Evolutionary conservation across 2,888 invertebrate species (phyloP), one percentile per base, ranked within the genome.

Genomic region (Plagiodera versicolora): DNA sequence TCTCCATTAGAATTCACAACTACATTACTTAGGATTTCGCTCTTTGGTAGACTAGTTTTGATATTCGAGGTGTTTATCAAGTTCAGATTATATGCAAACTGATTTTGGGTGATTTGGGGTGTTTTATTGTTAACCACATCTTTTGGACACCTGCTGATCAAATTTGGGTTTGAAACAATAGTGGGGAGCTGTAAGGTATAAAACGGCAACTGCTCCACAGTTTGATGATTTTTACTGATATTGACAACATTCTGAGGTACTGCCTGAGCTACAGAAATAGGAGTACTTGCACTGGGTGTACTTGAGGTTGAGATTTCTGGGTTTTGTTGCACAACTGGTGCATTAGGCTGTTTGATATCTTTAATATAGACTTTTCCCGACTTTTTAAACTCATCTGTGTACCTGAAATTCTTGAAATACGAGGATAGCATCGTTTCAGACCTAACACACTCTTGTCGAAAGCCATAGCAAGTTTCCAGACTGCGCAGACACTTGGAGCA

Each of bases 381-480:
- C 66, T 83, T 85, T 61, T 86, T 81, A 68, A 86, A 83, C 58
- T 87, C 86, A 20, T 86, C 85, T 0, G 87, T 86, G 68, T 83
- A 83, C 61, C 84, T 77, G 54, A 85, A 78, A 30, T 85, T 85
- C 51, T 86, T 85, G 28, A 88, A 85, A 73, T 88, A 89, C 61
- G 85, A 86, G 59, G 85, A 86, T 6, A 89, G 77, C 87, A 88
- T 88, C 14, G 83, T 81, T 75, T 89, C 88, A 0, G 89, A 87
- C 67, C 83, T 86, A 17, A 84, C 82, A 67, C 88, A 88, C 49
- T 86, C 84, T 67, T 86, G 85, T 56, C 87, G 82, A 75, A 89
- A 88, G 47, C 85, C 85, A 61, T 83, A 83, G 65, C 85, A 85
- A 39, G 82, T 83, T 65, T 89, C 89, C 60, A 89, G 74, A 68